phyloP scores from a whole-genome alignment of 2,113 vertebrate species.

The Grantiella picta region DNA sequence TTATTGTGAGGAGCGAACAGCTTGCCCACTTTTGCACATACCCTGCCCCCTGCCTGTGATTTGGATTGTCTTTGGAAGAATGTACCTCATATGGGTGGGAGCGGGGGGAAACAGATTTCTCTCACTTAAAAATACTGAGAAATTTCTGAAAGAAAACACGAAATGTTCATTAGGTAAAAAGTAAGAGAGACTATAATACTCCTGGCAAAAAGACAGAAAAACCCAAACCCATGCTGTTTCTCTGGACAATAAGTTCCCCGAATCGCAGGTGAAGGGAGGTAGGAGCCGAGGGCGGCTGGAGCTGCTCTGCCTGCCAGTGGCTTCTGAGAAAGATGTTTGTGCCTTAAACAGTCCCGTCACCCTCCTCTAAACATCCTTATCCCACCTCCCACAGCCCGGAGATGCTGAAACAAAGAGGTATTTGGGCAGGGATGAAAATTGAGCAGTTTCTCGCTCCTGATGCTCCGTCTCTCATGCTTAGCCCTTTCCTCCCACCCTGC shows the following conservation, averaged over 20 bases:
- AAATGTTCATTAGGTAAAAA: background rate
- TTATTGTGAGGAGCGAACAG: constrained; percentile 38
- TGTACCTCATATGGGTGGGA: background rate
- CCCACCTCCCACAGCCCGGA: background rate
- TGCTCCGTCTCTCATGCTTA: background rate
- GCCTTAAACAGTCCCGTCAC: background rate
- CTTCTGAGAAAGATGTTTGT: background rate
- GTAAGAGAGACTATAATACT: background rate
- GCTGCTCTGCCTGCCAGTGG: background rate
- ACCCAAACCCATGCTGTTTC: background rate
- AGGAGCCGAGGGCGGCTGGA: background rate
- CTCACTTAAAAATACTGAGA: background rate
- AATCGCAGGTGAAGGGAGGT: background rate
- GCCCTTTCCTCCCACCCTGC: background rate
- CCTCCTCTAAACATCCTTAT: background rate
- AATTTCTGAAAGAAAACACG: background rate
- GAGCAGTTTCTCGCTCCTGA: background rate
- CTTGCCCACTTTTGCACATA: constrained; percentile 57
- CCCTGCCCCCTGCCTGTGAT: constrained; percentile 55
- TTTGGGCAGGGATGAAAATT: background rate
- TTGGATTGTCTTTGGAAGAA: constrained; percentile 47
- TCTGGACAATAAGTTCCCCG: background rate
- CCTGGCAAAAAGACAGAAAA: background rate
- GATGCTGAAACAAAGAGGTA: constrained; percentile 41
- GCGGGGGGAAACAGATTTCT: background rate